Conservation (phyloP, 2,113 vertebrate species). For the Neomonachus schauinslandi region DNA sequence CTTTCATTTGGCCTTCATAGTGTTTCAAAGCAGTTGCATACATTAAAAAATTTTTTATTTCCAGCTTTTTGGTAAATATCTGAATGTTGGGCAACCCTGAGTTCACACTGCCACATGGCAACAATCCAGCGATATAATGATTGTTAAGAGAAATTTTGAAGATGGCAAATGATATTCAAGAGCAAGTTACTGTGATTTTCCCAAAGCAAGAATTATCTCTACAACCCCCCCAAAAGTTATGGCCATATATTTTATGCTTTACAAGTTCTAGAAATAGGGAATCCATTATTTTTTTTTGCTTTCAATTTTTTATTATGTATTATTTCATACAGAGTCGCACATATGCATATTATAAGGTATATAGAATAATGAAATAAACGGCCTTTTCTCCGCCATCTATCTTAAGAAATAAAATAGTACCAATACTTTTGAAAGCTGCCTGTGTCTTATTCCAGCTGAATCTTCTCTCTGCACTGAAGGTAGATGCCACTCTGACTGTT, state of each 20-base stretch:
- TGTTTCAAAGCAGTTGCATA: not conserved
- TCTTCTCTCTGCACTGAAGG: not conserved
- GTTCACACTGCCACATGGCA: not conserved
- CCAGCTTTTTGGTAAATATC: not conserved
- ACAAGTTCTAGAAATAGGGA: not conserved
- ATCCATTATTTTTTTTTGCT: slow-evolving; percentile 17
- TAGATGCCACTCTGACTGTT: not conserved
- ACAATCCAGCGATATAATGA: not conserved
- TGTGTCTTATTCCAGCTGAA: not conserved
- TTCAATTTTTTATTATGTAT: not conserved
- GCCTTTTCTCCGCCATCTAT: not conserved
- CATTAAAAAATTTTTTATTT: not conserved
- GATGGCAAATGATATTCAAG: not conserved
- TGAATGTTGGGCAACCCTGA: not conserved
- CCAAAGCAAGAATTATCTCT: not conserved
- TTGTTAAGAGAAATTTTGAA: slow-evolving; percentile 9
- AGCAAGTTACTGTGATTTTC: slow-evolving; percentile 14
- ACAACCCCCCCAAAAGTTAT: not conserved
- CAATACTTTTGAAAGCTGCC: not conserved
- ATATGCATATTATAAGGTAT: not conserved
- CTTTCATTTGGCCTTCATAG: not conserved
- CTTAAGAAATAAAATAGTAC: not conserved
- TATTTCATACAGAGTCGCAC: not conserved
- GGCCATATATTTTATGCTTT: not conserved
- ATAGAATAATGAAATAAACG: not conserved